These are phyloP conservation scores for Spicauda simplicius DNA, from an alignment of 2,888 invertebrate genomes.

Conservation along the genomic window DNA sequence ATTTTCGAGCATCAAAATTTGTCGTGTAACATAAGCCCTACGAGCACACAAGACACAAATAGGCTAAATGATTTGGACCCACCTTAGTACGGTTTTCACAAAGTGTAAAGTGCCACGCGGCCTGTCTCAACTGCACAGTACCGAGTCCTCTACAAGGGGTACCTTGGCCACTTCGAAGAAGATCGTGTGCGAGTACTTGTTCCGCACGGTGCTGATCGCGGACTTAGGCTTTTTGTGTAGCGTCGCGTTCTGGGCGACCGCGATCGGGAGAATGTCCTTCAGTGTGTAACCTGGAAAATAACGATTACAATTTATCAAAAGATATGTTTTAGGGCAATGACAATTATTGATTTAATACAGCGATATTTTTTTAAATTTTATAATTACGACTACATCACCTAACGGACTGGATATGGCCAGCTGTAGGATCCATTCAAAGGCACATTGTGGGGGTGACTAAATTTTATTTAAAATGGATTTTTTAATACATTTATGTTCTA, in stretches of 20 bases:
- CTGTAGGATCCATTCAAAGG: too few relatives aligned
- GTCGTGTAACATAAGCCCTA: conserved; percentile 17
- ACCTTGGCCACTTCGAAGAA: conserved; percentile 97
- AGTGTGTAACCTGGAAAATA: conserved; percentile 88
- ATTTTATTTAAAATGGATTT: too few relatives aligned
- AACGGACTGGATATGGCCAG: too few relatives aligned
- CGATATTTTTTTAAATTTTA: too few relatives aligned
- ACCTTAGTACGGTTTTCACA: conserved; percentile 62
- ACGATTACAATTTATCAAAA: background rate
- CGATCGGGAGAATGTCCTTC: conserved; percentile 89
- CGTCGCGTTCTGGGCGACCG: conserved; percentile 89
- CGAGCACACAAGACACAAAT: conserved; percentile 27
- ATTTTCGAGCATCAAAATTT: conserved; percentile 3
- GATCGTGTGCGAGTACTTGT: conserved; percentile 97
- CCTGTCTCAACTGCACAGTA: conserved; percentile 65
- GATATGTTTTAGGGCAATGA: too few relatives aligned
- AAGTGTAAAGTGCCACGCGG: conserved; percentile 60
- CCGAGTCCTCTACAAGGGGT: conserved; percentile 82
- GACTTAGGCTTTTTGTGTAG: conserved; percentile 91
- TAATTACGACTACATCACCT: too few relatives aligned
- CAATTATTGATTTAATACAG: too few relatives aligned
- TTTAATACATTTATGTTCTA: too few relatives aligned
- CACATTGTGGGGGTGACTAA: too few relatives aligned
- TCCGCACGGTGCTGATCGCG: conserved; percentile 93
- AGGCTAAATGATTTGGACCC: conserved; percentile 60